A percentile compares a stretch with the other conserved stretches of the same genome.
Conservation (phyloP, 2,888 invertebrate species). For the Orchesellides sinensis region DNA sequence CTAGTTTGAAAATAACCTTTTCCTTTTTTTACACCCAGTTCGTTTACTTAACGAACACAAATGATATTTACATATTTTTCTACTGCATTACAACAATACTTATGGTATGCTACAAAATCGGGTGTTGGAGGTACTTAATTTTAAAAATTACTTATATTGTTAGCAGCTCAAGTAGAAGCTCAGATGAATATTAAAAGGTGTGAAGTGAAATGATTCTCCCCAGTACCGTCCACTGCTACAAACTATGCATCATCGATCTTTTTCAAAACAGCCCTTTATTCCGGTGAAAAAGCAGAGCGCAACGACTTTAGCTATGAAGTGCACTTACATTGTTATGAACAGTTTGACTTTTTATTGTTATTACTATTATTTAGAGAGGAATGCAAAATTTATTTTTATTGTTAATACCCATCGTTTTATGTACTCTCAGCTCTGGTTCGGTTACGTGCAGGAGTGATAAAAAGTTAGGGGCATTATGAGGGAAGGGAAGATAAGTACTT, state of each 20-base stretch:
- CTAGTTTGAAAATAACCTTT: too few species aligned
- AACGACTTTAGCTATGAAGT: background rate
- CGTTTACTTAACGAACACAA: background rate
- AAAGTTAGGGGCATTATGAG: background rate
- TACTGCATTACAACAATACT: background rate
- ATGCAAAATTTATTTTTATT: constrained; percentile 19
- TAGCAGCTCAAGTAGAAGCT: background rate
- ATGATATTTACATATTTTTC: constrained; percentile 1
- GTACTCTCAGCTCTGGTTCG: too few species aligned
- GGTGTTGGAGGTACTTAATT: background rate
- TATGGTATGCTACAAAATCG: background rate
- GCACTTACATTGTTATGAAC: background rate
- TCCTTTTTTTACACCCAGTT: constrained; percentile 3
- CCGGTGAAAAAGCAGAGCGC: background rate
- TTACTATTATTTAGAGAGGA: constrained; percentile 18
- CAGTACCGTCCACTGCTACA: background rate
- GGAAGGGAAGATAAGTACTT: background rate
- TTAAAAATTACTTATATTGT: background rate
- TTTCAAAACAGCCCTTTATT: background rate
- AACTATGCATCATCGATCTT: background rate
- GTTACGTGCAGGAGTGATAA: background rate
- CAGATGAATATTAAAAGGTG: background rate
- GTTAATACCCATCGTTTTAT: background rate
- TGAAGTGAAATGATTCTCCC: constrained; percentile 11
- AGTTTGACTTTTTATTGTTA: constrained; percentile 24